Conservation (phyloP, 2,113 vertebrate species). For the Drymodes brunneopygia region DNA sequence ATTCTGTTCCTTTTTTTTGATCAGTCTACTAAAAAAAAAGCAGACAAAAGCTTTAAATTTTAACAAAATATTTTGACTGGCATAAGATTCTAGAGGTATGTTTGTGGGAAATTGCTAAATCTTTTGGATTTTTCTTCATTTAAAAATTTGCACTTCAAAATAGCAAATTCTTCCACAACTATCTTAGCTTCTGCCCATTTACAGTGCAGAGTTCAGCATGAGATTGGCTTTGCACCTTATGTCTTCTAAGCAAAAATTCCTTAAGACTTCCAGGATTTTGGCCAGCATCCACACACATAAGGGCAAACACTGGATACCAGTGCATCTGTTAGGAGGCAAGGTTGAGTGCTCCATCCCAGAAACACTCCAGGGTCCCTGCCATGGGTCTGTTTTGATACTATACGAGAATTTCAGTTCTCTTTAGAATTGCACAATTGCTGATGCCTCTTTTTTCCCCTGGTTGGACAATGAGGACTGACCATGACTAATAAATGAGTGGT, state of each 20-base stretch:
- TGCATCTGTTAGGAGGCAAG: background rate
- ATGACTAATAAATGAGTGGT: background rate
- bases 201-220: background rate
- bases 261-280: background rate
- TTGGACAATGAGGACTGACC: background rate
- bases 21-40: background rate
- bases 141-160: background rate
- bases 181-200: background rate
- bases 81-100: background rate
- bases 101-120: background rate
- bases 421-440: background rate
- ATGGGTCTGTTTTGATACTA: background rate
- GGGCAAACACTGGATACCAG: background rate
- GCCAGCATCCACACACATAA: background rate
- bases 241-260: background rate
- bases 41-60: background rate
- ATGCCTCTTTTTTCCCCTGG: background rate
- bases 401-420: background rate
- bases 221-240: background rate
- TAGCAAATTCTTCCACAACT: background rate
- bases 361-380: background rate
- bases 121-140: background rate
- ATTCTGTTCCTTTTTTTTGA: background rate
- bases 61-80: background rate
- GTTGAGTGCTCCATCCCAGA: background rate